Evolutionary conservation across 2,888 invertebrate species (phyloP).

Genomic region (Caenorhabditis virilis): DNA sequence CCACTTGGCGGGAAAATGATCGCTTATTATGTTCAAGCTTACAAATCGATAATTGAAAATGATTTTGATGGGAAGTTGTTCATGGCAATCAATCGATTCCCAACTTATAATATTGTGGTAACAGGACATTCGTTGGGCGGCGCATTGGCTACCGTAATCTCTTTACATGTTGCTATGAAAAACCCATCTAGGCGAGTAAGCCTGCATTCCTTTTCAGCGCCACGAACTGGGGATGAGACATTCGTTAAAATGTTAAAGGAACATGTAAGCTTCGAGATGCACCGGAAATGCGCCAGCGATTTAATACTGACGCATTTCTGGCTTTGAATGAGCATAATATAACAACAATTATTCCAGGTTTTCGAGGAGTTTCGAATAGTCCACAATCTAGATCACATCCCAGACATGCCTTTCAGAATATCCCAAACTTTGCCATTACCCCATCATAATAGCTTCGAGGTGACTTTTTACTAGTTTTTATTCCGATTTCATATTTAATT

Average conservation of each 20-base stretch:
- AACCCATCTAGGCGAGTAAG: conserved; percentile 10
- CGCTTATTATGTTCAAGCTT: conserved; percentile 22
- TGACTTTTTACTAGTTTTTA: conserved; percentile 2
- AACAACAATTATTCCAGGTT: conserved; percentile 18
- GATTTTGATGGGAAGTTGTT: conserved; percentile 24
- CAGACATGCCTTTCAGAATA: conserved; percentile 38
- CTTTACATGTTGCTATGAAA: conserved; percentile 35
- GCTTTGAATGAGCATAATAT: not conserved
- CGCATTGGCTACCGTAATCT: conserved; percentile 34
- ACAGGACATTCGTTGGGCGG: conserved; percentile 46
- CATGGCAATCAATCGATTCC: conserved; percentile 9
- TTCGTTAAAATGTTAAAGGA: conserved; percentile 26
- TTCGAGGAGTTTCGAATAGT: conserved; percentile 33
- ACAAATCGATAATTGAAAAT: conserved; percentile 21
- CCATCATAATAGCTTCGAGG: conserved; percentile 41
- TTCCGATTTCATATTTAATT: too few species aligned
- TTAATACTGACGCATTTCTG: too few species aligned
- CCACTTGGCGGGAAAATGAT: conserved; percentile 32
- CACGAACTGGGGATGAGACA: conserved; percentile 40
- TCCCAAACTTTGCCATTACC: conserved; percentile 32
- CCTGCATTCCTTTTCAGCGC: conserved; percentile 31
- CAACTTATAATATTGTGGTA: conserved; percentile 22
- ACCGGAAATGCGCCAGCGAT: too few species aligned
- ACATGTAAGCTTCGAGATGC: conserved; percentile 9
- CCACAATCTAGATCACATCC: conserved; percentile 39